Evolutionary conservation across 2,113 vertebrate genomes (phyloP).

Genomic region (Tyrannus savana): DNA sequence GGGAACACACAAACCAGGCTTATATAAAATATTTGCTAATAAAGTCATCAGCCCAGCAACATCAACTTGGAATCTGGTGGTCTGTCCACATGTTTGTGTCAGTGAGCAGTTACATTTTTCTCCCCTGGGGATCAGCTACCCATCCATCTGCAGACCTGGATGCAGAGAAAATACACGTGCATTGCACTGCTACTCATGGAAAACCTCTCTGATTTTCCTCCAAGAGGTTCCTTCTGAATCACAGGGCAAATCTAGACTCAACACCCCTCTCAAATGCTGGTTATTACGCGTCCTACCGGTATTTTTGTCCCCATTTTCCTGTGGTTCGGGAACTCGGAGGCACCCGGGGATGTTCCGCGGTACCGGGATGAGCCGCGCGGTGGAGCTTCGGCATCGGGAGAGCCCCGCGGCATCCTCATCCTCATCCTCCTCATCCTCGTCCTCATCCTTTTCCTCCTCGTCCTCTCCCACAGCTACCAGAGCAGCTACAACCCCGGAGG

Average conservation of each 20-base stretch:
- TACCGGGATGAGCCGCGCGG: slow-evolving; percentile 16
- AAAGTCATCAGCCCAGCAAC: neutral
- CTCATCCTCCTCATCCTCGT: accelerated
- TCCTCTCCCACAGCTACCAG: accelerated
- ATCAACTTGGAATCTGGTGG: neutral
- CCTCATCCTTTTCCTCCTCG: accelerated
- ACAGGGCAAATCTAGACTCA: accelerated
- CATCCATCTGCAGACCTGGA: neutral
- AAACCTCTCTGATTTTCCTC: neutral
- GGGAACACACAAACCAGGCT: neutral
- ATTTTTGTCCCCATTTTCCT: accelerated
- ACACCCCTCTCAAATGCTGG: accelerated
- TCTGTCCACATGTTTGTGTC: neutral
- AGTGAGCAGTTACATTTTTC: neutral
- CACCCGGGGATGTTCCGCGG: neutral
- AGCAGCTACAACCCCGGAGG: accelerated
- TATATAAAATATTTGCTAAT: neutral
- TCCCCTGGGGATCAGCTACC: neutral
- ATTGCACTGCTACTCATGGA: accelerated
- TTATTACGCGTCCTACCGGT: accelerated
- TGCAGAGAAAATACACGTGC: accelerated
- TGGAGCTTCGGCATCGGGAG: slow-evolving; percentile 44
- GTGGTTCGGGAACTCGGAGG: accelerated
- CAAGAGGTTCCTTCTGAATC: accelerated
- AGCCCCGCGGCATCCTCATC: neutral